A percentile compares a stretch with the other conserved stretches of the same genome.
Evolutionary conservation across 1,140 invertebrate genomes (phyloP).

Genomic region (Papilio glaucus): DNA sequence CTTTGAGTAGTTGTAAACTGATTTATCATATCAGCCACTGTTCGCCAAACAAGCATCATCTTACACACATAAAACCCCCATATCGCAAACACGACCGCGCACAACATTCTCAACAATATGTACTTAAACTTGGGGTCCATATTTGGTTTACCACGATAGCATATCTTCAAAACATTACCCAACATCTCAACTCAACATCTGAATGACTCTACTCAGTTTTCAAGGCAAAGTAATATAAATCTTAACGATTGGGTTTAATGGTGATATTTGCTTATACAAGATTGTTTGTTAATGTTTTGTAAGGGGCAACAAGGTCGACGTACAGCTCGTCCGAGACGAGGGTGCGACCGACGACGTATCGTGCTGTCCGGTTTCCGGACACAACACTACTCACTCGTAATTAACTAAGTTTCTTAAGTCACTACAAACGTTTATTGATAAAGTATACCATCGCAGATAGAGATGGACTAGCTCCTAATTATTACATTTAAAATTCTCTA

Average conservation of each 20-base stretch:
- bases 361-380: conserved; percentile 80
- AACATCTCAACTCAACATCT: conserved; percentile 34
- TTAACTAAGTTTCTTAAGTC: conserved; percentile 70
- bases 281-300: conserved; percentile 34
- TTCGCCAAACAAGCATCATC: conserved; percentile 80
- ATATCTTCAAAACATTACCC: conserved; percentile 51
- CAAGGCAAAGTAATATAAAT: conserved; percentile 41
- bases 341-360: conserved; percentile 66
- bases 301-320: conserved; percentile 45
- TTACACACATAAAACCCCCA: conserved; percentile 79
- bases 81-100: conserved; percentile 59
- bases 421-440: conserved; percentile 45
- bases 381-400: conserved; percentile 62
- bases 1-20: conserved; percentile 74
- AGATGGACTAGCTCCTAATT: neutral
- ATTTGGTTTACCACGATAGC: conserved; percentile 61
- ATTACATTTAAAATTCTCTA: neutral
- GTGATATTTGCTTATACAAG: conserved; percentile 46
- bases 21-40: conserved; percentile 81
- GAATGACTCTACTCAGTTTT: conserved; percentile 47
- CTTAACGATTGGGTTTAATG: conserved; percentile 46
- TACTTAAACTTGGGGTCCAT: conserved; percentile 61
- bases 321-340: conserved; percentile 68
- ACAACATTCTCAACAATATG: conserved; percentile 71
- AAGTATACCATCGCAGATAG: conserved; percentile 22